Conservation (phyloP, 2,113 vertebrate species). For the Alethe castanea region DNA sequence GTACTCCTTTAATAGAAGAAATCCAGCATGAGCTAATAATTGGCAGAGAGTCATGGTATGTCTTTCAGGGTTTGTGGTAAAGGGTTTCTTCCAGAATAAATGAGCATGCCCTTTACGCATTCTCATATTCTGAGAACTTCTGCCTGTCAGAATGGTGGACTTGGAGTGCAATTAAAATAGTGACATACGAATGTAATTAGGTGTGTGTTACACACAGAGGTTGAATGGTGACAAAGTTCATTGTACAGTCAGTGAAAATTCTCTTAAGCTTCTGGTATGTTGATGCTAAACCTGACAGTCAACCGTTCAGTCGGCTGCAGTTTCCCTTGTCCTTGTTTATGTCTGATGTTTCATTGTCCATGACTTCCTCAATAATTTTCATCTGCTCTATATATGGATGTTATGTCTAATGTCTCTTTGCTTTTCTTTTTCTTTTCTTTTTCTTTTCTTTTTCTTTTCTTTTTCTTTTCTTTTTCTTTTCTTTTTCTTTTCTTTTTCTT, state of each 20-base stretch:
- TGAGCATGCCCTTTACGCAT: neutral
- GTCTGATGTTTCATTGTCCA: neutral
- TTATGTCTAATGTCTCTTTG: neutral
- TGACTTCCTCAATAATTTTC: neutral
- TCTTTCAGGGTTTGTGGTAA: neutral
- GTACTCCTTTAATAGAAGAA: neutral
- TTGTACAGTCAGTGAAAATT: neutral
- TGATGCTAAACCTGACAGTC: neutral
- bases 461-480: too few relatives aligned
- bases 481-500: too few relatives aligned
- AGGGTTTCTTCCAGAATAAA: neutral
- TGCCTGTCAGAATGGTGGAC: neutral
- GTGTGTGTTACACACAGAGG: neutral
- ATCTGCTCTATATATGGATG: neutral
- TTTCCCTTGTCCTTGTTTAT: neutral
- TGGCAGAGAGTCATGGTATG: neutral
- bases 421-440: too few relatives aligned
- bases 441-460: too few relatives aligned
- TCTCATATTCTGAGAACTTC: neutral
- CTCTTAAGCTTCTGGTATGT: neutral
- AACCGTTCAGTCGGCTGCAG: neutral
- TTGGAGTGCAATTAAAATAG: neutral
- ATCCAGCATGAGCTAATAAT: neutral
- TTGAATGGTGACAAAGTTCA: neutral
- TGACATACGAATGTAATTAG: rapidly evolving